These are phyloP conservation scores for Sinocyclocheilus rhinocerous DNA, from an alignment of 2,113 vertebrate genomes.

Conservation along the genomic window DNA sequence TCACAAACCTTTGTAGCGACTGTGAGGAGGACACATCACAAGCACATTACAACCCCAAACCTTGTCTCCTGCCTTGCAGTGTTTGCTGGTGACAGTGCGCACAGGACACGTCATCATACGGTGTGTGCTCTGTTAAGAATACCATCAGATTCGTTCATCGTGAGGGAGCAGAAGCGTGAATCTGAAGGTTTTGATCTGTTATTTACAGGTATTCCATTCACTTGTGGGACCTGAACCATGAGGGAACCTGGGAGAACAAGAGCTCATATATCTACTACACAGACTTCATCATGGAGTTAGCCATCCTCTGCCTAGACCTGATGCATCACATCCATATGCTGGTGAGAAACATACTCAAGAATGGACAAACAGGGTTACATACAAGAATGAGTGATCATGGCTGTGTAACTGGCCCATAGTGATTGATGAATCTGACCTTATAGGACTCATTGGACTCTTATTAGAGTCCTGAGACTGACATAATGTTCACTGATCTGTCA, in stretches of 20 bases:
- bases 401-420: not conserved
- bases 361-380: not conserved
- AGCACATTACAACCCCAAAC: not conserved
- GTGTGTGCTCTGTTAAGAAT: conserved; percentile 63
- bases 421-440: not conserved
- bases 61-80: conserved; percentile 71
- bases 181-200: not conserved
- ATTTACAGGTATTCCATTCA: conserved; percentile 89
- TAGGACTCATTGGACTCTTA: not conserved
- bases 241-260: conserved; percentile 96
- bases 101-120: conserved; percentile 96
- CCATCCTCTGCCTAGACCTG: conserved; percentile 89
- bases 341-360: conserved; percentile 73
- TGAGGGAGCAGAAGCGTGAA: not conserved
- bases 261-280: conserved; percentile 96
- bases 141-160: not conserved
- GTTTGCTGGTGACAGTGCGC: conserved; percentile 93
- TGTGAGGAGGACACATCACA: no score
- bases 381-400: no score
- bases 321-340: conserved; percentile 99
- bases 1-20: not conserved
- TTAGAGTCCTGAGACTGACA: not conserved
- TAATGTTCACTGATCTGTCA: not conserved
- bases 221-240: conserved; percentile 95
- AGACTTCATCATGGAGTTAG: conserved; percentile 95